Evolutionary conservation across 2,888 invertebrate species (phyloP), one percentile per base, ranked within the genome.

Genomic region (Dendrolimus pini): DNA sequence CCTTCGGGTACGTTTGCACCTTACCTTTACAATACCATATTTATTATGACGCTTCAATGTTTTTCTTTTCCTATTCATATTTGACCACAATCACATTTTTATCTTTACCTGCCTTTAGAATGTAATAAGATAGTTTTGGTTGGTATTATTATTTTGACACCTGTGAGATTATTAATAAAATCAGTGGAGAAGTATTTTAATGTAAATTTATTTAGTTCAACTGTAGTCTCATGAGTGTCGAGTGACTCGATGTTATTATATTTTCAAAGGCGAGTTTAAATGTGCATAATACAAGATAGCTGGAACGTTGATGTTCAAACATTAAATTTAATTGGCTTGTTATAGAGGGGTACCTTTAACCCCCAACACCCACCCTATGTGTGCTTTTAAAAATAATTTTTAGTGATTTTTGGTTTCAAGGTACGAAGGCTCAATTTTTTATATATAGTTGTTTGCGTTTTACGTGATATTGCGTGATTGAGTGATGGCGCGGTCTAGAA

Each of bases 1-100:
- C 80, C 67, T 81, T 79, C 75, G 54, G 70, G 64, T 68, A 68
- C 70, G 64, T 79, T 81, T 76, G 77, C 80, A 74, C 80, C 74
- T 78, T 71, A 67, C 62, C 70, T 63, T 75, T 79, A 78, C 76
- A 74, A 75, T 77, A 71, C 66, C 65, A 67, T 70, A 77, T 80
- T 83, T 83, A 82, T 83, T 77, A 72, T 75, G 72, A 79, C 79
- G 74, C 75, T 76, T 77, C 47, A 47, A 70, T 70, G 76, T 81
- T 80, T 76, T 76, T 78, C 76, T 74, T 62, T 59, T 78, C 80
- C 71, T 77, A 77, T 77, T 78, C 75, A 72, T 85, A 80, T 72
- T 72, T 73, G 73, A 65, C 73, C 75, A 78, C 80, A 81, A 78
- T 77, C 72, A 70, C 47, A 64, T 73, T 82, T 83, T 80, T 47